These are phyloP conservation scores for Erebia aethiops DNA, from an alignment of 2,888 invertebrate species.

Conservation along the genomic window DNA sequence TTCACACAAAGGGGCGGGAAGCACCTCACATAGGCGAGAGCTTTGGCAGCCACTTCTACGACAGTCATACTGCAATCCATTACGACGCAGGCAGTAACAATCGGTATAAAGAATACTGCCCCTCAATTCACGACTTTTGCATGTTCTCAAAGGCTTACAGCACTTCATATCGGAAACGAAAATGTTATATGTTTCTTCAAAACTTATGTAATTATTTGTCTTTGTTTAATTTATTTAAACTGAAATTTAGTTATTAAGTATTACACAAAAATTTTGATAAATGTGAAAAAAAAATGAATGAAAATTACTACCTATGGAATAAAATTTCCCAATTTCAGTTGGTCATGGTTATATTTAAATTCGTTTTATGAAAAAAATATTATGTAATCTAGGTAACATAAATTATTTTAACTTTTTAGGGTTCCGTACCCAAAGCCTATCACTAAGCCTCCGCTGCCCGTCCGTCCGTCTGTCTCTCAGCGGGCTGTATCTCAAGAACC, in stretches of 20 bases:
- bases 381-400: background rate
- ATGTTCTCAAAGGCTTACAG: slow-evolving; percentile 37
- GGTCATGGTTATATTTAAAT: background rate
- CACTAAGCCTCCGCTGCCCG: too few relatives aligned
- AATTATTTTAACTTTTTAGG: background rate
- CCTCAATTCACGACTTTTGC: slow-evolving; percentile 76
- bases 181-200: background rate
- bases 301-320: background rate
- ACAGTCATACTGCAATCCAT: slow-evolving; percentile 83
- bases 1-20: slow-evolving; percentile 64
- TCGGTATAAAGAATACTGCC: slow-evolving; percentile 78
- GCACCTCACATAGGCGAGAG: slow-evolving; percentile 58
- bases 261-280: slow-evolving; percentile 2
- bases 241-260: background rate
- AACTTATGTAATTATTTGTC: background rate
- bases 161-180: slow-evolving; percentile 22
- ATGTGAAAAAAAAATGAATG: background rate
- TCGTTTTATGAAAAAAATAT: background rate
- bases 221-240: slow-evolving; percentile 7
- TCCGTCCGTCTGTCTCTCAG: too few relatives aligned
- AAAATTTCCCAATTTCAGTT: background rate
- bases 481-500: too few relatives aligned
- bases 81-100: slow-evolving; percentile 81
- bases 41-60: slow-evolving; percentile 76
- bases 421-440: too few relatives aligned